Conservation (phyloP, 2,797 vertebrate genomes). For the Clarias pachynema region DNA sequence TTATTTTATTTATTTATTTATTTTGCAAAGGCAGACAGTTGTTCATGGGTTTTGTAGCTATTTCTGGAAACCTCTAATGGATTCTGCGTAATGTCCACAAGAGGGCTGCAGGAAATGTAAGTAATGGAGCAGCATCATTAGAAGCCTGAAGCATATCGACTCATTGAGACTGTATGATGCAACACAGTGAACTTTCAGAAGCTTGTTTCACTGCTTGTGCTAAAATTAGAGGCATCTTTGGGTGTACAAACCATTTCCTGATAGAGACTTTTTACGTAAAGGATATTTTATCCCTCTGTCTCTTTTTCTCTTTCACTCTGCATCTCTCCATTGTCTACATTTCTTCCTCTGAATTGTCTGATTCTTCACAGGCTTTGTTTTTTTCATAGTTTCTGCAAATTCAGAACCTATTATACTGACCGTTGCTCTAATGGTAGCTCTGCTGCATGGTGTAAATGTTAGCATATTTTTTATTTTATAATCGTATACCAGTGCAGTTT, state of each 20-base stretch:
- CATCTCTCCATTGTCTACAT: background rate
- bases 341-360: background rate
- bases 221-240: slow-evolving; percentile 34
- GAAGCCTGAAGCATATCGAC: slow-evolving; percentile 20
- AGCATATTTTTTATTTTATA: slow-evolving; percentile 25
- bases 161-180: slow-evolving; percentile 23
- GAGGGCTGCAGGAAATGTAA: slow-evolving; percentile 39
- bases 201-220: slow-evolving; percentile 11
- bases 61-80: slow-evolving; percentile 35
- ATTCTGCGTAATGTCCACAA: slow-evolving; percentile 40
- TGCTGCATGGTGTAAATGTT: slow-evolving; percentile 5
- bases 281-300: background rate
- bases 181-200: slow-evolving; percentile 23
- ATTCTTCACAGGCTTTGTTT: background rate
- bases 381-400: slow-evolving; percentile 14
- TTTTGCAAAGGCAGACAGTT: background rate
- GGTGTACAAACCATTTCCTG: slow-evolving; percentile 20
- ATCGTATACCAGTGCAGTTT: background rate
- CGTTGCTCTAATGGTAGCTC: background rate
- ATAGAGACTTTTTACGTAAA: slow-evolving; percentile 21
- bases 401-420: slow-evolving; percentile 5
- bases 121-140: slow-evolving; percentile 39
- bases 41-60: slow-evolving; percentile 1
- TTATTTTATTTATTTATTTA: background rate
- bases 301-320: background rate